Evolutionary conservation across 2,113 vertebrate species (phyloP).

Genomic region (Turdus rufiventris): DNA sequence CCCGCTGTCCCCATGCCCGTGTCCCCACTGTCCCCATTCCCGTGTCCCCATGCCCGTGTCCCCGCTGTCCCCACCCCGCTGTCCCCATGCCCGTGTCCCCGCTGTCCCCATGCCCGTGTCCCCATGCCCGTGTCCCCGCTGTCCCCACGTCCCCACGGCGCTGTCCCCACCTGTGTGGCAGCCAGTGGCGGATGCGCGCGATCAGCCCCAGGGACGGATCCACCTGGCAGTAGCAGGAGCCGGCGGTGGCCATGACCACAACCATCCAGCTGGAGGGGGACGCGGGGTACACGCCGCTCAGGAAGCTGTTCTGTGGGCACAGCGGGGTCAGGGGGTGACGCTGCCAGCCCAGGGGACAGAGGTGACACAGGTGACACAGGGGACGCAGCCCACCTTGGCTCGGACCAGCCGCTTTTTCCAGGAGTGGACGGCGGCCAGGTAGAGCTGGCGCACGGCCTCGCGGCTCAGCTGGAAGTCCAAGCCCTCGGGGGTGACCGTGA

Average conservation of each 20-base stretch:
- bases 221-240: constrained; percentile 80
- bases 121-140: too few species aligned
- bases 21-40: too few species aligned
- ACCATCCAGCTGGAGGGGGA: constrained; percentile 93
- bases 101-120: too few species aligned
- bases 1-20: too few species aligned
- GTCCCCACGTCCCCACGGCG: too few species aligned
- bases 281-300: constrained; percentile 91
- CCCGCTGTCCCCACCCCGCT: neutral
- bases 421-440: constrained; percentile 81
- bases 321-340: neutral
- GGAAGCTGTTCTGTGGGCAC: constrained; percentile 83
- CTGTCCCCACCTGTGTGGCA: constrained; percentile 51
- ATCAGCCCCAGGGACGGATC: constrained; percentile 88
- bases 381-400: constrained; percentile 77
- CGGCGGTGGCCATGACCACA: constrained; percentile 83
- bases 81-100: too few species aligned
- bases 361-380: neutral
- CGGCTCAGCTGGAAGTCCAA: constrained; percentile 86
- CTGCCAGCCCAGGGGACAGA: too few species aligned
- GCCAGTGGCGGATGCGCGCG: constrained; percentile 72
- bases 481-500: constrained; percentile 91
- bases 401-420: constrained; percentile 89
- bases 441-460: constrained; percentile 88
- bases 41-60: too few species aligned